Base-by-base conservation (phyloP, 2,113 vertebrate species). In the Aix galericulata region DNA sequence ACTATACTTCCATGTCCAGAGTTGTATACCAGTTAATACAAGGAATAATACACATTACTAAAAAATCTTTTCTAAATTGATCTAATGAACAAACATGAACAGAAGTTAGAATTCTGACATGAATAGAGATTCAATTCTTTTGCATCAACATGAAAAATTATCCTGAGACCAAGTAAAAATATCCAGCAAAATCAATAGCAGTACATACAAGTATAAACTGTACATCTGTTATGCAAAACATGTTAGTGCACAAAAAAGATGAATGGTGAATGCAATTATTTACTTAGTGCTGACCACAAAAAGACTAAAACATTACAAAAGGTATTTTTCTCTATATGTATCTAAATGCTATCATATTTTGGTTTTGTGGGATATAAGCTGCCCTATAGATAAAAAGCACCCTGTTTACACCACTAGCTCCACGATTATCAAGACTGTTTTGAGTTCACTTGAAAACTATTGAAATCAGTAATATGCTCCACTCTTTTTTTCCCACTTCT, bases 371-470 rank as follows among this genome's bases (percentile, higher is more conserved):
- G 44, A 91, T 88, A 67, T 12, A 94, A 52, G 53, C 62, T 89
- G 8, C 56, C 40, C 42, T 44, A 29, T 1, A 29, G 48, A 89
- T 29, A 89, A 94, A 82, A 95, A 72, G 36, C 26, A 69, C 63
- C 17, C 46, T 82, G 25, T 53, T 75, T 75, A 59, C 52, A 73
- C 11, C 18, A 10, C 32, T 64, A 67, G 40, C 36, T 95, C 56
- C 21, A 25, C 8, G 15, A 82, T 36, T 52, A 82, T 63, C 58
- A 42, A 95, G 94, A 66, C 52, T 26, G n/a, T 77, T 94, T 90
- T 92, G n/a, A 91, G 86, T 89, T 94, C 63, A 96, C 14, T 3
- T 73, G 69, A 42, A 60, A 95, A 91, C 36, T 75, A 71, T 22
- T 58, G 75, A 92, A 93, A 95, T 31, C 74, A 88, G 22, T 53